Conservation (phyloP, 2,888 invertebrate genomes). For the Alloscopus bannaensis region DNA sequence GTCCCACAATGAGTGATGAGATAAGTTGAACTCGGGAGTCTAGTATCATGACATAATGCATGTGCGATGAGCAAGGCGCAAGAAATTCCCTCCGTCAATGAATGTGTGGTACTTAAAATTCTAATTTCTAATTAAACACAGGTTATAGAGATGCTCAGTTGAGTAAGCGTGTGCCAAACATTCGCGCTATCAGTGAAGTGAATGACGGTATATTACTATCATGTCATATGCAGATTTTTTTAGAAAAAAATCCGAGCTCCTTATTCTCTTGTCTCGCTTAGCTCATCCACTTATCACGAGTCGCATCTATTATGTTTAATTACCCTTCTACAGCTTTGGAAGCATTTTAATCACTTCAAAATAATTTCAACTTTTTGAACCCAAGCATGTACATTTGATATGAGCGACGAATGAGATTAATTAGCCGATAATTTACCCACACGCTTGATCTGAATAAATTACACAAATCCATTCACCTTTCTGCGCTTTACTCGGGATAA, state of each 20-base stretch:
- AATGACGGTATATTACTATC: too few species aligned
- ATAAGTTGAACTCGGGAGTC: too few species aligned
- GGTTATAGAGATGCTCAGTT: neutral
- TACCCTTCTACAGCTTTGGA: neutral
- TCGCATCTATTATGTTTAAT: constrained; percentile 5
- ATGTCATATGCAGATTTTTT: too few species aligned
- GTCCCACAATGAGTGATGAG: too few species aligned
- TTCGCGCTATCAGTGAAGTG: neutral
- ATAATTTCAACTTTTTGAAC: constrained; percentile 11
- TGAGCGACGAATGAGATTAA: constrained; percentile 43
- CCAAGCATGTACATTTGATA: constrained; percentile 15
- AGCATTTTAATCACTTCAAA: constrained; percentile 20
- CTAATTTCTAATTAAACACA: constrained; percentile 37
- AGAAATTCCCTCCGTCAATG: constrained; percentile 14
- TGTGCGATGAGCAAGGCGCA: constrained; percentile 15
- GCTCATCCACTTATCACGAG: neutral
- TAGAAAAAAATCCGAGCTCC: neutral
- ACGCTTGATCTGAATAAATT: constrained; percentile 15
- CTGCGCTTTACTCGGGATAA: neutral
- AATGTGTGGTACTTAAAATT: constrained; percentile 26
- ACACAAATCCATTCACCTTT: neutral
- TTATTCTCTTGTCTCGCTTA: neutral
- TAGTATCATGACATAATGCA: too few species aligned
- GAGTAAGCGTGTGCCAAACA: constrained; percentile 26
- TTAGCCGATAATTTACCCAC: constrained; percentile 26